Percentiles rank a stretch among this genome's conserved stretches.
phyloP scores from a whole-genome alignment of 2,888 invertebrate species.

The Drosophila peninsularis region DNA sequence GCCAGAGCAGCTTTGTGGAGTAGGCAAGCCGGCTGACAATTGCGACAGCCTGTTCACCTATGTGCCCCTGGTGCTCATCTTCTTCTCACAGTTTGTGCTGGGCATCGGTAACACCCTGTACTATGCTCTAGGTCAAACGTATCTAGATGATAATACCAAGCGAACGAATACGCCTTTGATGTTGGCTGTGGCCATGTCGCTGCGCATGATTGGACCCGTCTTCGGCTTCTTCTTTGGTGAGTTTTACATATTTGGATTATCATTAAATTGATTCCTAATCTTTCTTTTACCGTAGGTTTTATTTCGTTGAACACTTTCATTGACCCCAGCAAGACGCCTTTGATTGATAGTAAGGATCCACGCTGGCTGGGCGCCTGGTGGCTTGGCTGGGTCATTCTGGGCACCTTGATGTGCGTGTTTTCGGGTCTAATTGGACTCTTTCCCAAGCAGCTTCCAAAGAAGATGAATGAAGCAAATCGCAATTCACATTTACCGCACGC shows the following conservation, averaged over 20 bases:
- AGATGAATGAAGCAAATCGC: slow-evolving; percentile 43
- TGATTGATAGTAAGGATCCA: slow-evolving; percentile 87
- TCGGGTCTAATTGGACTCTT: slow-evolving; percentile 88
- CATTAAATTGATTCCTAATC: not conserved
- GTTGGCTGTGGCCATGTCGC: slow-evolving; percentile 84
- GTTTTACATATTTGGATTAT: not conserved
- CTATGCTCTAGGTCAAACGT: slow-evolving; percentile 88
- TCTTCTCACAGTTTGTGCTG: slow-evolving; percentile 89
- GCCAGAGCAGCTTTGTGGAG: slow-evolving; percentile 76
- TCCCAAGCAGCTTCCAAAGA: slow-evolving; percentile 85
- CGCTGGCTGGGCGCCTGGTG: slow-evolving; percentile 92
- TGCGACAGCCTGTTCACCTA: slow-evolving; percentile 85
- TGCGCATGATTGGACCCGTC: slow-evolving; percentile 86
- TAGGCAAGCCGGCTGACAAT: slow-evolving; percentile 74
- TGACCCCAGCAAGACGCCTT: slow-evolving; percentile 87
- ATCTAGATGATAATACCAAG: slow-evolving; percentile 89
- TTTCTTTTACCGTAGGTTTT: slow-evolving; percentile 68
- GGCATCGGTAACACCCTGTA: slow-evolving; percentile 89
- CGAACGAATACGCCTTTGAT: slow-evolving; percentile 88
- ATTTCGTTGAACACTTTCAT: slow-evolving; percentile 86
- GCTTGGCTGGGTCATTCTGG: slow-evolving; percentile 88
- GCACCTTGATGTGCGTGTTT: slow-evolving; percentile 86
- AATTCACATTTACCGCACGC: slow-evolving; percentile 81
- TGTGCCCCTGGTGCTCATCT: slow-evolving; percentile 87
- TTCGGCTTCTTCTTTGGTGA: slow-evolving; percentile 87